Conservation (phyloP, 92 coral and sea anemone species). For the Chrysogorgia sp. region DNA sequence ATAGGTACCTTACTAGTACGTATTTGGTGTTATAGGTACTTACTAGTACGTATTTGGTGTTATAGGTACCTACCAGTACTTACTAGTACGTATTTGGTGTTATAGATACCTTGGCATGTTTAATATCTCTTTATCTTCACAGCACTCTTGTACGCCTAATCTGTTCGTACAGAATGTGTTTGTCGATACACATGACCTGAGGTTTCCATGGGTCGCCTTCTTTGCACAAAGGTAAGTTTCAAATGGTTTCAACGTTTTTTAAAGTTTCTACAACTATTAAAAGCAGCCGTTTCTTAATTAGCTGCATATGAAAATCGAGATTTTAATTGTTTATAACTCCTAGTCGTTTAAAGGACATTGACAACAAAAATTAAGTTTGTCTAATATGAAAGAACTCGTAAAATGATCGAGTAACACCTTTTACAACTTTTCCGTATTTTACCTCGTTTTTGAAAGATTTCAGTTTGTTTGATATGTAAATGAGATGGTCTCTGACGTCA, state of each 20-base stretch:
- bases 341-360: too few relatives aligned
- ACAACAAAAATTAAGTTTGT: too few relatives aligned
- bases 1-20: too few relatives aligned
- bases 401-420: background rate
- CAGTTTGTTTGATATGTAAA: too few relatives aligned
- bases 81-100: too few relatives aligned
- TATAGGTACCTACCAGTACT: background rate
- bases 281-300: background rate
- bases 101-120: too few relatives aligned
- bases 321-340: too few relatives aligned
- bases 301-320: background rate
- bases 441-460: too few relatives aligned
- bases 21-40: too few relatives aligned
- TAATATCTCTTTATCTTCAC: slow-evolving; percentile 34
- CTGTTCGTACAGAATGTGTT: slow-evolving; percentile 97
- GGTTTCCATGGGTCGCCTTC: slow-evolving; percentile 98
- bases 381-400: background rate
- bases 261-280: background rate
- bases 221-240: slow-evolving; percentile 94
- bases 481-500: too few relatives aligned
- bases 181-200: slow-evolving; percentile 94
- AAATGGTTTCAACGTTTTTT: background rate
- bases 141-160: slow-evolving; percentile 99
- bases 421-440: too few relatives aligned
- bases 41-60: too few relatives aligned